Evolutionary conservation across 2,113 vertebrate genomes (phyloP).

Genomic region (Tragelaphus scriptus): DNA sequence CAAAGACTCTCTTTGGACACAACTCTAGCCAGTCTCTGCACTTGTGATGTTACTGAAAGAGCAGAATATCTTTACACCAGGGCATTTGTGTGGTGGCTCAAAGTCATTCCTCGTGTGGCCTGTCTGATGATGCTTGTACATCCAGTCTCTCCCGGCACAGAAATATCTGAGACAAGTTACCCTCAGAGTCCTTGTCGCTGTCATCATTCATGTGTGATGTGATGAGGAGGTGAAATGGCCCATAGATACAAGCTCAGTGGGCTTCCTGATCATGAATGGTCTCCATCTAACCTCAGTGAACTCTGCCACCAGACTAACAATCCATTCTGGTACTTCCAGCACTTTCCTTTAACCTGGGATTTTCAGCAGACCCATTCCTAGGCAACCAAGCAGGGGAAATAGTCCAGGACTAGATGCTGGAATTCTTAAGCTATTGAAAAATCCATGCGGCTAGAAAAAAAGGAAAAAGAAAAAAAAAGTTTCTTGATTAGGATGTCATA

Average conservation of each 20-base stretch:
- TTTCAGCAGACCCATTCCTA: not conserved
- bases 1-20: not conserved
- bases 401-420: not conserved
- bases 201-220: not conserved
- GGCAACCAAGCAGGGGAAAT: not conserved
- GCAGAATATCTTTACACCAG: not conserved
- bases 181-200: no score
- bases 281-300: not conserved
- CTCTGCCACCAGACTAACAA: not conserved
- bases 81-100: not conserved
- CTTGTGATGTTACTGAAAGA: not conserved
- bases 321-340: not conserved
- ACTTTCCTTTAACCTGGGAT: not conserved
- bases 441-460: not conserved
- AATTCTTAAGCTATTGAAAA: not conserved
- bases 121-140: not conserved
- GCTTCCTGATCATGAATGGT: fast-evolving
- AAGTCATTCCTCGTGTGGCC: not conserved
- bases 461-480: not conserved
- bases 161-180: not conserved
- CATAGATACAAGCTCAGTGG: not conserved
- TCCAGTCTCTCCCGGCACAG: not conserved
- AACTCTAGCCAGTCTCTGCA: not conserved
- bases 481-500: not conserved
- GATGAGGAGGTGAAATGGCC: not conserved